Evolutionary conservation across 2,888 invertebrate species (phyloP).

Genomic region (Horisme vitalbata): DNA sequence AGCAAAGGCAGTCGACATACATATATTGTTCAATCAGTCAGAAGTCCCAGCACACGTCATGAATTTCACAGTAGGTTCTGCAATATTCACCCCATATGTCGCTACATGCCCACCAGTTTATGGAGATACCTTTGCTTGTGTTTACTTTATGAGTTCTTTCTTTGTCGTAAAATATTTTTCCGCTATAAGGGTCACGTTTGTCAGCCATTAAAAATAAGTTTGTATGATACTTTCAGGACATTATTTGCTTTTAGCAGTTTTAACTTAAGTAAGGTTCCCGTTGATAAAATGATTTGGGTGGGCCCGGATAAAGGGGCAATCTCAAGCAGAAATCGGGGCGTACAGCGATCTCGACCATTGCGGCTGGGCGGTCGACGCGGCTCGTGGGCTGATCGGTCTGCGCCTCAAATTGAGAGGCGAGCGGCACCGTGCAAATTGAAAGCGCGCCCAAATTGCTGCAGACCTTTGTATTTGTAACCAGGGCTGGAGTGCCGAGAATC

Average conservation of each 20-base stretch:
- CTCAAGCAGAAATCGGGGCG: conserved; percentile 27
- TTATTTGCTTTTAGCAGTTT: no score
- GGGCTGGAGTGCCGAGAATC: conserved; percentile 65
- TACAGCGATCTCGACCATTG: conserved; percentile 23
- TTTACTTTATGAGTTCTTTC: conserved; percentile 27
- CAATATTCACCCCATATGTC: conserved; percentile 55
- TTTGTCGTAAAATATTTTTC: conserved; percentile 26
- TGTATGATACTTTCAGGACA: background rate
- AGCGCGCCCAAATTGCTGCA: conserved; percentile 70
- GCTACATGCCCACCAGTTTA: conserved; percentile 35
- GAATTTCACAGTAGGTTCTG: conserved; percentile 67
- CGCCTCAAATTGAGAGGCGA: conserved; percentile 67
- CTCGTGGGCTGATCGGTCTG: conserved; percentile 43
- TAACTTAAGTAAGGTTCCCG: no score
- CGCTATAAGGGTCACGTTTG: conserved; percentile 5
- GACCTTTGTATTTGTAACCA: conserved; percentile 76
- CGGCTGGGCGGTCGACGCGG: conserved; percentile 28
- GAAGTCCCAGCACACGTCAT: conserved; percentile 61
- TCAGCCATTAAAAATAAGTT: background rate
- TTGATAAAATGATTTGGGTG: conserved; percentile 14
- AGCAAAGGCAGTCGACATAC: conserved; percentile 47
- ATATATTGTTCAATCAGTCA: conserved; percentile 69
- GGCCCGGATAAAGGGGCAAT: conserved; percentile 15
- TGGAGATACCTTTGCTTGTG: conserved; percentile 32
- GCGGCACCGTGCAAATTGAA: conserved; percentile 73